These are phyloP conservation scores for Phrynocephalus forsythii DNA, from an alignment of 2,797 vertebrate genomes.

Conservation along the genomic window DNA sequence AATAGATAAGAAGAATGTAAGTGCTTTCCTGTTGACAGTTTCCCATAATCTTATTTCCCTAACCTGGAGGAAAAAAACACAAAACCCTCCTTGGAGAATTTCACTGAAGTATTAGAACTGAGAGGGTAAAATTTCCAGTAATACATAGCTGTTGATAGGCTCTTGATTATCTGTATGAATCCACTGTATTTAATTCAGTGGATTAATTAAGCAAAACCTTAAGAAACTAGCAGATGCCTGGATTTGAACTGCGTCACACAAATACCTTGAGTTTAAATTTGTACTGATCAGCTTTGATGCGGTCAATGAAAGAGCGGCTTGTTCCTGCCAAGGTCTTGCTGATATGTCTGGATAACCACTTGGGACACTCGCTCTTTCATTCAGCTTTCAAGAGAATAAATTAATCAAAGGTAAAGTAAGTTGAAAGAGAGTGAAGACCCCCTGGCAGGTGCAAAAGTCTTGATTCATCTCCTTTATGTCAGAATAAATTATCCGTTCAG, in stretches of 20 bases:
- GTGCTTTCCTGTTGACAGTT: conserved; percentile 54
- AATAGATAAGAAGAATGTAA: conserved; percentile 43
- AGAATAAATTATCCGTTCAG: background rate
- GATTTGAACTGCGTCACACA: conserved; percentile 60
- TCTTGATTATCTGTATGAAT: conserved; percentile 58
- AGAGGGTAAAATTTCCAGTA: background rate
- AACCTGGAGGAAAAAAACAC: background rate
- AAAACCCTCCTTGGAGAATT: conserved; percentile 44
- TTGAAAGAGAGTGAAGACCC: background rate
- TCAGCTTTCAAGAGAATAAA: background rate
- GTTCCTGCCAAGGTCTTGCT: background rate
- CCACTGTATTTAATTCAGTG: background rate
- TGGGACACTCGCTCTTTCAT: background rate
- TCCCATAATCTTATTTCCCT: conserved; percentile 49
- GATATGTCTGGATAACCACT: background rate
- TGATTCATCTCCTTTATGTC: background rate
- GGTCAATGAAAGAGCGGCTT: conserved; percentile 60
- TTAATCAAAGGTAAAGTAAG: background rate
- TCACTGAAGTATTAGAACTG: conserved; percentile 43
- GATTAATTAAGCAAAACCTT: conserved; percentile 56
- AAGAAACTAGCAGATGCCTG: conserved; percentile 55
- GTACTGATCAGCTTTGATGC: conserved; percentile 53
- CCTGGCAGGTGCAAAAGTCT: background rate
- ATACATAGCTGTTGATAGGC: conserved; percentile 41
- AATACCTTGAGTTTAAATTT: conserved; percentile 50